These are phyloP conservation scores for Anoplius nigerrimus DNA, from an alignment of 2,888 invertebrate species.

Conservation along the genomic window DNA sequence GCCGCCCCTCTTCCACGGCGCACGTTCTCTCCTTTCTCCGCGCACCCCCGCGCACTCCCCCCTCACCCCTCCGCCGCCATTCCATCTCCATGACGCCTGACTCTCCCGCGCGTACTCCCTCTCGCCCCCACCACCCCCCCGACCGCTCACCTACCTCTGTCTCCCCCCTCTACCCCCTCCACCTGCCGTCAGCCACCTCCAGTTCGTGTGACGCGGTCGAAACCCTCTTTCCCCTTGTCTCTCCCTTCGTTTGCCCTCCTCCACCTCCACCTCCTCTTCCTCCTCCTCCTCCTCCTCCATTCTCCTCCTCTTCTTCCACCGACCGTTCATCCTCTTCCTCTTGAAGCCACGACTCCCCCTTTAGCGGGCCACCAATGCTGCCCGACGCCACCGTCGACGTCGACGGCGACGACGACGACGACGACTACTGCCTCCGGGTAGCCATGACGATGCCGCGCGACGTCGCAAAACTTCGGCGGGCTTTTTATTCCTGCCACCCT, in stretches of 20 bases:
- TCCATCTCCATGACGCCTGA: slow-evolving; percentile 15
- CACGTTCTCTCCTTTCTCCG: slow-evolving; percentile 27
- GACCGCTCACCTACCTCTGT: slow-evolving; percentile 18
- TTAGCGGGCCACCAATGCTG: background rate
- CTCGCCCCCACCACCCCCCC: background rate
- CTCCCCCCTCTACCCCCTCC: slow-evolving; percentile 28
- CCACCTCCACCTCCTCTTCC: background rate
- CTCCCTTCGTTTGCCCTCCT: slow-evolving; percentile 15
- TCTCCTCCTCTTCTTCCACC: slow-evolving; percentile 7
- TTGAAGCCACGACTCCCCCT: background rate
- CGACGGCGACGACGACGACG: slow-evolving; percentile 21
- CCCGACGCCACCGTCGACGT: slow-evolving; percentile 4
- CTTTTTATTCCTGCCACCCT: slow-evolving; percentile 10
- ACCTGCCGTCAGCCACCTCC: slow-evolving; percentile 29
- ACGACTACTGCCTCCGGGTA: slow-evolving; percentile 40
- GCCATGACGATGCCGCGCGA: slow-evolving; percentile 53
- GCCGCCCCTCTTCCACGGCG: background rate
- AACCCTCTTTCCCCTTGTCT: slow-evolving; percentile 13
- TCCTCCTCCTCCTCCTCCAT: slow-evolving; percentile 8
- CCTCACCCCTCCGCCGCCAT: slow-evolving; percentile 8
- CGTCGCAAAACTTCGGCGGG: slow-evolving; percentile 34
- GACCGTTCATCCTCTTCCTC: slow-evolving; percentile 3
- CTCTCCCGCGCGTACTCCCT: slow-evolving; percentile 14
- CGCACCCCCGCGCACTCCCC: slow-evolving; percentile 17
- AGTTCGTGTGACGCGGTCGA: slow-evolving; percentile 18